Conservation (phyloP, 2,888 invertebrate genomes). For the Conchocele bisecta region DNA sequence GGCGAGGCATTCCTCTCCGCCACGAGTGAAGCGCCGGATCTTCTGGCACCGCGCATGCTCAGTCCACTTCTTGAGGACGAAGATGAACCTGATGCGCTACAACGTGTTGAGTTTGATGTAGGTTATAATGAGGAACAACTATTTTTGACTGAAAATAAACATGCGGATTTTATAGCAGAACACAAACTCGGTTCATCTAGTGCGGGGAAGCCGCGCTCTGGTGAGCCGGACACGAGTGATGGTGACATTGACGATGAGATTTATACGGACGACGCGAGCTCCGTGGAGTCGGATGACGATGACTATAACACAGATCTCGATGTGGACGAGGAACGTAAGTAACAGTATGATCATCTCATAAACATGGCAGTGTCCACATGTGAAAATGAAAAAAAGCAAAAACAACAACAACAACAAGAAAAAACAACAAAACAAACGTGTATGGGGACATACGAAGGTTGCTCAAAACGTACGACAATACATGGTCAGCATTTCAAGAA, state of each 20-base stretch:
- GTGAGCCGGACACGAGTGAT: constrained; percentile 41
- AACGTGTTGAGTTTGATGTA: constrained; percentile 57
- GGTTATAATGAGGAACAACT: constrained; percentile 33
- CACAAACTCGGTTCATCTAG: no score
- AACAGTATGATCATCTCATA: neutral
- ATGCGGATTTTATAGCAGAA: no score
- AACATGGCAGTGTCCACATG: neutral
- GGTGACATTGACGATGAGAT: constrained; percentile 55
- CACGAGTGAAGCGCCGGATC: constrained; percentile 32
- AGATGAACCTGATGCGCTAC: constrained; percentile 26
- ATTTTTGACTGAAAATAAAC: constrained; percentile 39
- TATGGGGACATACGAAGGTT: no score
- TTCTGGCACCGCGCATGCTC: constrained; percentile 25
- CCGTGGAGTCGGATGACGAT: constrained; percentile 59
- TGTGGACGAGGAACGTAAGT: constrained; percentile 71
- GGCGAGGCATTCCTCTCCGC: constrained; percentile 47
- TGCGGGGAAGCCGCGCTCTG: neutral
- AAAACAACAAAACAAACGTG: no score
- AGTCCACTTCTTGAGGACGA: constrained; percentile 51
- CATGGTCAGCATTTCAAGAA: no score
- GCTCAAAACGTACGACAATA: no score
- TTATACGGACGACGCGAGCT: constrained; percentile 54
- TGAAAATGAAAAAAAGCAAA: neutral
- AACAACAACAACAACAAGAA: neutral
- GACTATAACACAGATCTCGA: constrained; percentile 78